Evolutionary conservation across 2,888 invertebrate species (phyloP).

Genomic region (Rhaphigaster nebulosa): DNA sequence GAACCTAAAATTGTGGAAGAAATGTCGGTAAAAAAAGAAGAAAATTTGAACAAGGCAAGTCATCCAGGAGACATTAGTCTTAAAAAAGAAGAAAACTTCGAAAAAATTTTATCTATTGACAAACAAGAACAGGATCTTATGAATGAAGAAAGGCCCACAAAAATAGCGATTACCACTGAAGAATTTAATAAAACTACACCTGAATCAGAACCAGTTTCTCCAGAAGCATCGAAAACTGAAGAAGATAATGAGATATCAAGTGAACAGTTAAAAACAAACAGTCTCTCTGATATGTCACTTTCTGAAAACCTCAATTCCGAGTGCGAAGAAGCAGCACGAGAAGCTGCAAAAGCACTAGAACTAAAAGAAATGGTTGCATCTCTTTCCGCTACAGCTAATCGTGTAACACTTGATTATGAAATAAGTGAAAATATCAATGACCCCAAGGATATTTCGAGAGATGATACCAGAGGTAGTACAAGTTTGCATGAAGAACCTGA

Average conservation of each 20-base stretch:
- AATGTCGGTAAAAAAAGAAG: slow-evolving; percentile 24
- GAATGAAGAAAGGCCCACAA: not conserved
- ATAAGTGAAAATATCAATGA: not conserved
- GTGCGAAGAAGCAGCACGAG: slow-evolving; percentile 59
- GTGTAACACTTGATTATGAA: not conserved
- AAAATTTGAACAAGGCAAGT: not conserved
- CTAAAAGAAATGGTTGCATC: slow-evolving; percentile 54
- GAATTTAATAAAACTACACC: not conserved
- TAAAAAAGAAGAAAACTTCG: slow-evolving; percentile 9
- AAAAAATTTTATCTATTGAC: not conserved
- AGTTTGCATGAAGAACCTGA: not conserved
- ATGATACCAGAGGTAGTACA: not conserved
- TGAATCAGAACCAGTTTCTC: slow-evolving; percentile 15
- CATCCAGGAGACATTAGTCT: not conserved
- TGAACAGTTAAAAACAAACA: slow-evolving; percentile 65
- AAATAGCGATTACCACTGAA: not conserved
- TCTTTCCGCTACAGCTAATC: slow-evolving; percentile 46
- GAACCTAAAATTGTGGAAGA: slow-evolving; percentile 47
- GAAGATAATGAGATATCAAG: slow-evolving; percentile 64
- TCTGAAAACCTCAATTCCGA: slow-evolving; percentile 63
- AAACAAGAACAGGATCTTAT: not conserved
- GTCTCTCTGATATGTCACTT: slow-evolving; percentile 65
- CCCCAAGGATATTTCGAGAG: not conserved
- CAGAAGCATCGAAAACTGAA: slow-evolving; percentile 55
- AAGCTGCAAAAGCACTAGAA: slow-evolving; percentile 56